phyloP scores from a whole-genome alignment of 2,113 vertebrate genomes.

The Spizaetus ornatus region DNA sequence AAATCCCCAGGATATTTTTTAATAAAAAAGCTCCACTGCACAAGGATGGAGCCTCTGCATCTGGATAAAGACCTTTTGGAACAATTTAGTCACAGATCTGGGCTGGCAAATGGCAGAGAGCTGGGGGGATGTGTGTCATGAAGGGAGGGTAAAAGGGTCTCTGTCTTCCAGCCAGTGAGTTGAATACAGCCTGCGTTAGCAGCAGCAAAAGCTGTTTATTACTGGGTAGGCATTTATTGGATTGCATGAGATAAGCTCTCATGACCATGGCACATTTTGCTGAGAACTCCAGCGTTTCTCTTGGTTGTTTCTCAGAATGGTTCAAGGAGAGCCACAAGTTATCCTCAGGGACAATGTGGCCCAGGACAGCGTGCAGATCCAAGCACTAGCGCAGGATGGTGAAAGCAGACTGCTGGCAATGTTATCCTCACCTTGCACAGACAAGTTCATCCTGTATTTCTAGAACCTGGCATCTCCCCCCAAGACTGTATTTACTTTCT shows the following conservation, averaged over 20 bases:
- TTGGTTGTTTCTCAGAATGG: not conserved
- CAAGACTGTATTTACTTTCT: not conserved
- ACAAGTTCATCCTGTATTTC: not conserved
- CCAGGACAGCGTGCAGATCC: fast-evolving
- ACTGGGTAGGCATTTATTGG: not conserved
- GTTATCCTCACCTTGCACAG: not conserved
- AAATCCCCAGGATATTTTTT: not conserved
- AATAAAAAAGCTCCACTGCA: not conserved
- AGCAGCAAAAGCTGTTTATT: not conserved
- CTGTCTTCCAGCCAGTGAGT: not conserved
- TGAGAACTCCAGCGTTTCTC: not conserved
- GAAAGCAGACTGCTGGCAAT: not conserved
- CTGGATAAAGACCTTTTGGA: not conserved
- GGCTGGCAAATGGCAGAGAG: not conserved
- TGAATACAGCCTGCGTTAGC: not conserved
- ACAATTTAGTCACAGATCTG: not conserved
- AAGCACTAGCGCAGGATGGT: not conserved
- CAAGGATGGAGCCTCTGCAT: not conserved
- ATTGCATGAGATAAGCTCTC: not conserved
- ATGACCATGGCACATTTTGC: not conserved
- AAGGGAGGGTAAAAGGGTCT: not conserved
- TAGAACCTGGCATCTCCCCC: not conserved
- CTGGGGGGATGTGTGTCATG: not conserved
- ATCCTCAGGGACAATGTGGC: not conserved
- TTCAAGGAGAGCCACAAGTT: not conserved